These are phyloP conservation scores for Callaeas wilsoni DNA, from an alignment of 2,113 vertebrate genomes.

Conservation along the genomic window DNA sequence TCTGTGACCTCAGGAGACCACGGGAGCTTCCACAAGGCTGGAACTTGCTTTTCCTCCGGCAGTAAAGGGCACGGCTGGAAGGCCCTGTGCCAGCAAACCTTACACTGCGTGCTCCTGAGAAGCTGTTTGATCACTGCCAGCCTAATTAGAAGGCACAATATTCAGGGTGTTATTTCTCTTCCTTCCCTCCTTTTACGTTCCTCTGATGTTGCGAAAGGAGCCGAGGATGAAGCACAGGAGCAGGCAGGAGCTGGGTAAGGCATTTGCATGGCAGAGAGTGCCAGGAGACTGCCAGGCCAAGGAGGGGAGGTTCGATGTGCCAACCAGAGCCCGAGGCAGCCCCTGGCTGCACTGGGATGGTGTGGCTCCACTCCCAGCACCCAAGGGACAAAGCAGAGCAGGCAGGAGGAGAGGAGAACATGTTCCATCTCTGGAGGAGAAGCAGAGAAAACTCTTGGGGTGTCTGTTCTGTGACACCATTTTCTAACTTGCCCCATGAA, in stretches of 20 bases:
- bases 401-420: neutral
- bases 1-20: neutral
- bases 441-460: neutral
- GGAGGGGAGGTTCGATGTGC: neutral
- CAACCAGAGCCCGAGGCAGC: rapidly evolving
- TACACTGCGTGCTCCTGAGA: neutral
- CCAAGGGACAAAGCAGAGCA: neutral
- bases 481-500: neutral
- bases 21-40: rapidly evolving
- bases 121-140: neutral
- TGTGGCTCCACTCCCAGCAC: neutral
- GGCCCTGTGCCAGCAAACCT: neutral
- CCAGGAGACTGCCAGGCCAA: rapidly evolving
- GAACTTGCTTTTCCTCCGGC: neutral
- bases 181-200: neutral
- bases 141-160: neutral
- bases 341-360: neutral
- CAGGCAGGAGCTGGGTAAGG: neutral
- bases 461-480: neutral
- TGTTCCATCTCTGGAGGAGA: neutral
- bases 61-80: neutral
- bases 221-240: neutral
- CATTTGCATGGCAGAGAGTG: neutral
- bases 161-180: neutral
- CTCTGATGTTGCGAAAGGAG: neutral